Percentiles rank a stretch among this genome's conserved stretches.
phyloP scores from a whole-genome alignment of 2,888 invertebrate genomes.

The Temnothorax unifasciatus region DNA sequence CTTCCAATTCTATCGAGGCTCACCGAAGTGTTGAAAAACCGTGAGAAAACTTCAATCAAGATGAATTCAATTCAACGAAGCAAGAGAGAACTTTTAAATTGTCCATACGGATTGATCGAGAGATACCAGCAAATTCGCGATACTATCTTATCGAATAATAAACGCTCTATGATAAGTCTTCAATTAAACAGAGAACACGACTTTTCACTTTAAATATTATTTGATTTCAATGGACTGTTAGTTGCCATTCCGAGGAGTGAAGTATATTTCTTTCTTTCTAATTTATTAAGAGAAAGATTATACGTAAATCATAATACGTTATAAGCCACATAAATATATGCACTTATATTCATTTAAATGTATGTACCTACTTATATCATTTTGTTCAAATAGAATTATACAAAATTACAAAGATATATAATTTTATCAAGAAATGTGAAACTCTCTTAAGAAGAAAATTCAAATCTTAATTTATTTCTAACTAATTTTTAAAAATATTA shows the following conservation, averaged over 20 bases:
- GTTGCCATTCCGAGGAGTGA: not conserved
- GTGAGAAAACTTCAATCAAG: constrained; percentile 11
- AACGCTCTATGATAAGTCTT: not conserved
- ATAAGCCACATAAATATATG: too few species aligned
- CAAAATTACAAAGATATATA: not conserved
- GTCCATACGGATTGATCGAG: not conserved
- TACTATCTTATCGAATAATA: constrained; percentile 18
- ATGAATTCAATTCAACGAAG: constrained; percentile 17
- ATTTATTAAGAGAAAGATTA: not conserved
- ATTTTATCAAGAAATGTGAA: not conserved
- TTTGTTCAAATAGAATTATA: constrained; percentile 5
- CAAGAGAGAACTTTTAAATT: constrained; percentile 31
- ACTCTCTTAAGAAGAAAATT: constrained; percentile 4
- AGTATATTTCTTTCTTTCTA: not conserved
- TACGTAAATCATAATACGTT: not conserved
- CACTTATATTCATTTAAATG: not conserved
- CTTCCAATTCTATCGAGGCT: constrained; percentile 22
- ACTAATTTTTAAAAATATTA: not conserved
- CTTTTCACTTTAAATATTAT: constrained; percentile 2
- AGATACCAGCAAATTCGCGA: not conserved
- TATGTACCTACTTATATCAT: not conserved
- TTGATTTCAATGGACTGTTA: not conserved
- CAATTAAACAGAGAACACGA: not conserved
- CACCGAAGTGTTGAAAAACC: not conserved
- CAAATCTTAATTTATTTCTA: too few species aligned